Evolutionary conservation across 2,888 invertebrate species (phyloP), one percentile per base, ranked within the genome.

Genomic region (Cosmopolites sordidus): DNA sequence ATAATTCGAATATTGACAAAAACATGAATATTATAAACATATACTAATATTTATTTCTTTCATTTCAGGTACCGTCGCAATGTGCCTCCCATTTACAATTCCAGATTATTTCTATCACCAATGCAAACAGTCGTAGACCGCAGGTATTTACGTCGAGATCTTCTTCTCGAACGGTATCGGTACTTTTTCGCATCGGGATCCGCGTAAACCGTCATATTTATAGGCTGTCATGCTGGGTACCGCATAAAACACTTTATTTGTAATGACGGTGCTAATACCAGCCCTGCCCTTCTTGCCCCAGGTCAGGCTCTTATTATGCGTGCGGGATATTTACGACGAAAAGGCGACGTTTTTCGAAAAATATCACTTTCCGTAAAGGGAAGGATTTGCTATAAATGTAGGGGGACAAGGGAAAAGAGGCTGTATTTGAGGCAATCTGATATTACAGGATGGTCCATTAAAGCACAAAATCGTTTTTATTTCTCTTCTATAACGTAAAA

Each of bases 191-290:
- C 12, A 33, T 33, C 51, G 14, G 29, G 51, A 40, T 43, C 48
- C 48, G 51, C 44, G 48, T 56, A 56, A 56, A 56, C 47, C 44
- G 48, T 51, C 33, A 37, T 51, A 56, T 56, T 56, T 56, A 56
- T 51, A 42, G 51, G 48, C 56, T 48, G 56, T 51, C 47, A 39
- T 43, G 40, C 48, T n/a, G 43, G 48, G 43, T 53, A 56, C 45
- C 44, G 42, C 44, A 45, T 49, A 51, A 56, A 53, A 56, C 48
- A 49, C 56, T 56, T 56, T 56, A 56, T 56, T 56, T 56, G 51
- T 56, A 52, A 56, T 56, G 51, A 52, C 43, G 51, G 43, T 56
- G 45, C 49, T 53, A 56, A 56, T 56, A 52, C 51, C 33, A 42
- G 12, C 42, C 50, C 12, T 46, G 50, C 45, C 46, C 42, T 30